Percentiles rank a stretch among this genome's conserved stretches.
phyloP scores from a whole-genome alignment of 2,888 invertebrate species.

The Sericinus montela region DNA sequence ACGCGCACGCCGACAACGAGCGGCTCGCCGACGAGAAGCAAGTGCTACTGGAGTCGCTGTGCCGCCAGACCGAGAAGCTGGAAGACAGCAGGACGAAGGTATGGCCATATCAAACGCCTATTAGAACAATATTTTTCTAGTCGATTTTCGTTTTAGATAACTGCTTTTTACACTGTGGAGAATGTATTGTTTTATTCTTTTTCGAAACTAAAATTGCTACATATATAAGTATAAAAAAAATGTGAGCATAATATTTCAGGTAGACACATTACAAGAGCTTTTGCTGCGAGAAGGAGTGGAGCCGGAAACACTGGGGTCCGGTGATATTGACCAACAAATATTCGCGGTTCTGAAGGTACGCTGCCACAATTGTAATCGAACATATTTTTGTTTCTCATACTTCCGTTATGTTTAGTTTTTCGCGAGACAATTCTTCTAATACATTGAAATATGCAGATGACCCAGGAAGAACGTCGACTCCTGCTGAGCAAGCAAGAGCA shows the following conservation, averaged over 20 bases:
- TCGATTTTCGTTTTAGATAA: no score
- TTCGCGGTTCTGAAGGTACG: constrained; percentile 88
- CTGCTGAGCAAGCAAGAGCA: constrained; percentile 88
- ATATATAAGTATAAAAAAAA: no score
- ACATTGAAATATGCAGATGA: constrained; percentile 57
- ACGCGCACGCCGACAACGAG: constrained; percentile 93
- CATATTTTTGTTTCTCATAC: no score
- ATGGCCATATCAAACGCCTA: neutral
- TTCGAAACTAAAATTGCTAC: no score
- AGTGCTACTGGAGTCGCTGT: constrained; percentile 92
- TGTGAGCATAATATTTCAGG: constrained; percentile 61
- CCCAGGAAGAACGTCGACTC: constrained; percentile 88
- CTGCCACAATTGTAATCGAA: no score
- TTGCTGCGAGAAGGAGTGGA: constrained; percentile 85
- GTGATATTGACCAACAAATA: constrained; percentile 89
- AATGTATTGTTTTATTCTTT: no score
- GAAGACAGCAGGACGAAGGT: constrained; percentile 90
- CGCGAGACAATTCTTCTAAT: no score
- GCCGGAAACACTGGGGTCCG: constrained; percentile 81
- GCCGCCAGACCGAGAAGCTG: constrained; percentile 94
- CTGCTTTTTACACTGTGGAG: no score
- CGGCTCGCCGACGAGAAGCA: constrained; percentile 93
- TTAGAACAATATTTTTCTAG: no score
- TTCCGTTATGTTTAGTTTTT: no score
- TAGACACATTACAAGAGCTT: constrained; percentile 90